phyloP scores from a whole-genome alignment of 2,113 vertebrate species.

The Saguinus imperator region DNA sequence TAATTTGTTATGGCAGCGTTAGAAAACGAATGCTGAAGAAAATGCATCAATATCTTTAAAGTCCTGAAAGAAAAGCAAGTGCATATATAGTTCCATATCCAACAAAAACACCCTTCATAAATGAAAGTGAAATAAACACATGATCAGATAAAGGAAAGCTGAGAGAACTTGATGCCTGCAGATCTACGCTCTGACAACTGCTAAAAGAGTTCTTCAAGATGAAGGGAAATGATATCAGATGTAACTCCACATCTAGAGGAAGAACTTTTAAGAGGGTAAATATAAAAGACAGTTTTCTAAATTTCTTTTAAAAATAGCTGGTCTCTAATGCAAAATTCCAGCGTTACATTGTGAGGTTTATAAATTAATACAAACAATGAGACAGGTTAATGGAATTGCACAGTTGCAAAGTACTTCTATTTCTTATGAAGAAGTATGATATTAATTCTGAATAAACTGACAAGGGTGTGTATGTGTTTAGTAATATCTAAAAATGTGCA shows the following conservation, averaged over 20 bases:
- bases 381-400: not conserved
- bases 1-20: not conserved
- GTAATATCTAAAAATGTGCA: not conserved
- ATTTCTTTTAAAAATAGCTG: not conserved
- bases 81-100: not conserved
- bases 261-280: not conserved
- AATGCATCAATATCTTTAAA: slow-evolving; percentile 9
- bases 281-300: not conserved
- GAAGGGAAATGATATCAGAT: not conserved
- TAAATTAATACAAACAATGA: not conserved
- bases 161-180: not conserved
- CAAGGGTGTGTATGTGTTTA: not conserved
- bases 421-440: not conserved
- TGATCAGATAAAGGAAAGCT: not conserved
- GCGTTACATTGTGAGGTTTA: not conserved
- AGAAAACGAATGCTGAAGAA: not conserved
- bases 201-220: not conserved
- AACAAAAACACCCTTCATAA: slow-evolving; percentile 24
- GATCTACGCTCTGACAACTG: not conserved
- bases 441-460: not conserved
- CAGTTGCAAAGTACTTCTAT: not conserved
- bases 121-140: slow-evolving; percentile 29
- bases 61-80: not conserved
- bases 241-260: not conserved
- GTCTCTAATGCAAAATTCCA: not conserved